Conservation (phyloP, 2,888 invertebrate species). For the Laspeyria flexula region DNA sequence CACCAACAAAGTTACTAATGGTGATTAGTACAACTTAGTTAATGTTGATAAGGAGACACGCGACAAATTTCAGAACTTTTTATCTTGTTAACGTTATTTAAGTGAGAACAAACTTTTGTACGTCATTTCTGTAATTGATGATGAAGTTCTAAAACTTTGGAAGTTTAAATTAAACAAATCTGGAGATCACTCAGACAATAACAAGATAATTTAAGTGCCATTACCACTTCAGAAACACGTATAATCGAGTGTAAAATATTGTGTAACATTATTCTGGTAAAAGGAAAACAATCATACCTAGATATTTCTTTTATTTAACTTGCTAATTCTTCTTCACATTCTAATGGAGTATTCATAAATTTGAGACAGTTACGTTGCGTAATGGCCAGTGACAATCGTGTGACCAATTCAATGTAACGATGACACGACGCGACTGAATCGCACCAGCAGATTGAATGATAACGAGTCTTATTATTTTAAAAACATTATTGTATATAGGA, state of each 20-base stretch:
- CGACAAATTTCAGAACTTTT: slow-evolving; percentile 7
- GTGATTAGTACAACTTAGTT: slow-evolving; percentile 33
- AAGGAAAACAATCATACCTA: not conserved
- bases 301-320: not conserved
- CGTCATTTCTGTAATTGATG: not conserved
- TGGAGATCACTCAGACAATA: no score
- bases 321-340: not conserved
- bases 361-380: slow-evolving; percentile 23
- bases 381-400: slow-evolving; percentile 32
- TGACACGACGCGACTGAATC: slow-evolving; percentile 6
- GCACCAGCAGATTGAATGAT: slow-evolving; percentile 43
- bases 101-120: not conserved
- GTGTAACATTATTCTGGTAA: not conserved
- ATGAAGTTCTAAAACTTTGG: not conserved
- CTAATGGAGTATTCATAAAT: not conserved
- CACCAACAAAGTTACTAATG: slow-evolving; percentile 42
- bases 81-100: slow-evolving; percentile 11
- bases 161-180: not conserved
- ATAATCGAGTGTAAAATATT: not conserved
- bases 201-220: no score
- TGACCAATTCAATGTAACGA: slow-evolving; percentile 25
- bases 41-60: slow-evolving; percentile 9
- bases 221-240: not conserved
- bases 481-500: not conserved
- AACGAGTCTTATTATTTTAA: slow-evolving; percentile 29